Base-by-base conservation (phyloP, 2,797 vertebrate genomes). In the Diceros bicornis region DNA sequence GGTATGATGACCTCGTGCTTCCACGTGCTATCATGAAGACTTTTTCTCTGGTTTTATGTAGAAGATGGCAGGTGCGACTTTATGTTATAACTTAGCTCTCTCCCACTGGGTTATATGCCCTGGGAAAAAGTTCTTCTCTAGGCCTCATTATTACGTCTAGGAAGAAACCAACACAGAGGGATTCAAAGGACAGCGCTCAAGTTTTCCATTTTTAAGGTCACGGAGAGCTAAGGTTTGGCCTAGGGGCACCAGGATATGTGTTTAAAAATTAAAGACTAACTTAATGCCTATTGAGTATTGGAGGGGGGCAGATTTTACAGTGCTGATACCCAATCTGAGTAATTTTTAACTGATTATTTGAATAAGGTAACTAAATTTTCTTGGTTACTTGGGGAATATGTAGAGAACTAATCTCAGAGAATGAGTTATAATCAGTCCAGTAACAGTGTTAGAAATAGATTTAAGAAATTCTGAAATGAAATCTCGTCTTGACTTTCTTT, bases 401-500 rank as follows among this genome's bases (percentile, higher is more conserved):
- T 37, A 57, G 25, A 87, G 7, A 84, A 52, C 17, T 59, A 69
- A 64, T 59, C n/a, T 91, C 16, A 52, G 77, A 91, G 11, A 84
- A 69, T 62, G 27, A 74, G 5, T 91, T 82, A 47, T 50, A 84
- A 87, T 55, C 13, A 52, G 71, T 77, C 23, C 21, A 57, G 47
- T 37, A 88, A 34, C 3, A 84, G 18, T 68, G 29, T 44, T 62
- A 29, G 59, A 64, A 85, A 50, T 72, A 71, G 64, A 62, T 64
- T 66, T 81, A 85, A 93, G 90, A 85, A 74, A 44, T 78, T 68
- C 52, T 79, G 64, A 89, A 89, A 52, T 71, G n/a, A 84, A 61
- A 61, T 78, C 13, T 5, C 37, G 5, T 66, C 64, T 94, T 72
- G n/a, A 64, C 68, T 92, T 89, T 57, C n/a, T 37, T 37, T 37